Base-by-base conservation (phyloP, 2,797 vertebrate genomes). In the Cryptoblepharus egeriae region DNA sequence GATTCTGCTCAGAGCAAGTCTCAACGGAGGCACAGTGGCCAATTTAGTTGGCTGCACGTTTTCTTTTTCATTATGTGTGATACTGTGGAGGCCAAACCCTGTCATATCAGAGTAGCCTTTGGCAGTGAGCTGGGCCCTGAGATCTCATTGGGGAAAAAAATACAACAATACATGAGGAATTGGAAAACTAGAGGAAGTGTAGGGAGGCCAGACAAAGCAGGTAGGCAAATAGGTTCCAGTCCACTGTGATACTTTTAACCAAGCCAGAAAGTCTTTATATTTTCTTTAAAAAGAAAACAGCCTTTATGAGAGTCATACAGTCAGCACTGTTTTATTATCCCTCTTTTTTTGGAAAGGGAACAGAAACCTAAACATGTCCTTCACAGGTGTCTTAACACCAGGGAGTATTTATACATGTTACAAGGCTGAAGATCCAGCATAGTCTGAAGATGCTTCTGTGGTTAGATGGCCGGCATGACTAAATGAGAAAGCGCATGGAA, bases 11-110 rank as follows among this genome's bases (percentile, higher is more conserved):
- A 7, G 16, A 60, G 57, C 7, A 68, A n/a, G 32, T 63, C 49
- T 26, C 30, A 24, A 15, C 28, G 60, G 39, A 63, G 11, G 4
- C 63, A 8, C 49, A 11, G 18, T 39, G 65, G 39, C 42, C 78
- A 35, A 16, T 76, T 77, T 75, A 11, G 13, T 80, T 72, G 79
- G 68, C 42, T 28, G 1, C 11, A 20, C 32, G 2, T 49, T 88
- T 2, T 1, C 49, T 63, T 77, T 87, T 82, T 81, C 61, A 28
- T 75, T 79, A 45, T 20, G 2, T 80, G 65, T 42, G 71, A 73
- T 22, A 37, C 39, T 61, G n/a, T 37, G 24, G 52, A 71, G 63
- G 16, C 11, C 63, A 78, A 85, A 71, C 55, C 52, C 77, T 78
- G 52, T 63, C 60, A 13, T 65, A 30, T 26, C 35, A 16, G 63